Evolutionary conservation across 2,113 vertebrate species (phyloP).

Genomic region (Pangasianodon hypophthalmus): DNA sequence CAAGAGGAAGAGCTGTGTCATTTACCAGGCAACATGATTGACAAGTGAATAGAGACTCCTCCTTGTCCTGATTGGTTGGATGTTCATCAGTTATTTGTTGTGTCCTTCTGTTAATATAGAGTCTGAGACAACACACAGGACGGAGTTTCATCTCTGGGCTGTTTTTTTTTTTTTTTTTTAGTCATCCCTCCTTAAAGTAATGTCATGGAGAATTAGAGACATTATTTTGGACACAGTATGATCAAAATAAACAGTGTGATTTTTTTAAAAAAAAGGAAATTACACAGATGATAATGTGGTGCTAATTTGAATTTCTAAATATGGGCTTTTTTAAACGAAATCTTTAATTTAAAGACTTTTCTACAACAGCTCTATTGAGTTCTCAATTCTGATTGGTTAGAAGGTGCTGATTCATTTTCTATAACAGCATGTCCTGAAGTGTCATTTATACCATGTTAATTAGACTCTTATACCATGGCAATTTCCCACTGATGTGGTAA

Average conservation of each 20-base stretch:
- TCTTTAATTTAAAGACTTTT: neutral
- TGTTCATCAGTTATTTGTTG: neutral
- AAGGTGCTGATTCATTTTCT: neutral
- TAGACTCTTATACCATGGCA: neutral
- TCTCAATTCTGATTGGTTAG: neutral
- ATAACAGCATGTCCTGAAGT: neutral
- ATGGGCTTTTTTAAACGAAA: neutral
- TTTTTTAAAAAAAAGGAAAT: too few species aligned
- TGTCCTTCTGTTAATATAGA: neutral
- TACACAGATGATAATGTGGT: neutral
- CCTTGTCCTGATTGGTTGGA: neutral
- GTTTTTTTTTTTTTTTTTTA: neutral
- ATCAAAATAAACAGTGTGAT: neutral
- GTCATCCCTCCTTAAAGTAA: neutral
- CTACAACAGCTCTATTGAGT: neutral
- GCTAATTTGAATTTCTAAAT: neutral
- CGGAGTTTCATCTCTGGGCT: neutral
- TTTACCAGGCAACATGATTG: neutral
- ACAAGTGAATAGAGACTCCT: neutral
- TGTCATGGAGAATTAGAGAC: too few species aligned
- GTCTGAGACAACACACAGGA: neutral
- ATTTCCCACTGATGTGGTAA: neutral
- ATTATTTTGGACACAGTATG: neutral
- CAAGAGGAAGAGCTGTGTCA: neutral
- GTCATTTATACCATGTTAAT: neutral